These are phyloP conservation scores for Sialia sialis DNA, from an alignment of 2,113 vertebrate species.

Conservation along the genomic window DNA sequence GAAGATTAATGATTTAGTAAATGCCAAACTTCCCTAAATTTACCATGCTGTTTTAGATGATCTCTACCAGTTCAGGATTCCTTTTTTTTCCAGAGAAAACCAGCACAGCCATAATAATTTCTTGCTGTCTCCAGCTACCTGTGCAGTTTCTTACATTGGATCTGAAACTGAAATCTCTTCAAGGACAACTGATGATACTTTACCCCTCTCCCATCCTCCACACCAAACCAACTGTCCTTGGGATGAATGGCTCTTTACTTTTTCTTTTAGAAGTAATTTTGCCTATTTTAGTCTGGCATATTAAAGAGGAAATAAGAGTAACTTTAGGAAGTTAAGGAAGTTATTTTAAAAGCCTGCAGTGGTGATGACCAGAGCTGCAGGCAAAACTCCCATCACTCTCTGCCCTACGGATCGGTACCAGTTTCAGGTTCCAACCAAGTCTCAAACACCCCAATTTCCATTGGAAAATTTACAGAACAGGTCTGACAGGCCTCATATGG, in stretches of 20 bases:
- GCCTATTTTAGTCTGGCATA: neutral
- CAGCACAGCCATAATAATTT: neutral
- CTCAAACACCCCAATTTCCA: neutral
- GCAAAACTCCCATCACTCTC: neutral
- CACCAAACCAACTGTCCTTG: neutral
- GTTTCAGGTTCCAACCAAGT: neutral
- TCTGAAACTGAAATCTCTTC: neutral
- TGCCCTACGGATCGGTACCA: neutral
- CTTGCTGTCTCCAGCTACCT: neutral
- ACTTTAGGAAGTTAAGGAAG: neutral
- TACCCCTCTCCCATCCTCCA: neutral
- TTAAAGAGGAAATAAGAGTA: neutral
- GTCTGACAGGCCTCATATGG: neutral
- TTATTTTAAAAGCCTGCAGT: neutral
- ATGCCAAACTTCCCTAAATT: neutral
- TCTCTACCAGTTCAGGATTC: neutral
- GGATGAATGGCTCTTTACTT: neutral
- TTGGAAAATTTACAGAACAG: neutral
- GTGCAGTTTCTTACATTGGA: neutral
- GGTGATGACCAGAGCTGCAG: neutral
- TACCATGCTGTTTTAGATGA: neutral
- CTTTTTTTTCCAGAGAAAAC: neutral
- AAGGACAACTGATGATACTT: neutral
- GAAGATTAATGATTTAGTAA: neutral
- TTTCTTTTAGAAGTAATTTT: neutral